Conservation (phyloP, 64 coral and sea anemone genomes). For the Catalaphyllia jardinei region DNA sequence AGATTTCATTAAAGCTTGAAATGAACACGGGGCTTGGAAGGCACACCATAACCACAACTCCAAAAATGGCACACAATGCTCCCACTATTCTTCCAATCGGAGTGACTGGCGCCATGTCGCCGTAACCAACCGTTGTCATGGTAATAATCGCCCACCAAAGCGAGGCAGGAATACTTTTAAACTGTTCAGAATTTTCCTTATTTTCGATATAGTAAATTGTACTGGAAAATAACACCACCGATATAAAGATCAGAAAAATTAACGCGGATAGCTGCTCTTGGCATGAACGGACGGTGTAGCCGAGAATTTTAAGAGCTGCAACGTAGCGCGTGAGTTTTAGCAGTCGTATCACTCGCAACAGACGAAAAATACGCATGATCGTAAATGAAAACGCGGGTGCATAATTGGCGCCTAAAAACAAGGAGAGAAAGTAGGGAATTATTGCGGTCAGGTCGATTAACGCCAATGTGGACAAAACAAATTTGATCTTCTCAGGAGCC, state of each 20-base stretch:
- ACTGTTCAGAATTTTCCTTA: constrained; percentile 32
- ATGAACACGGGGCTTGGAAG: constrained; percentile 87
- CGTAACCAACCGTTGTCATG: constrained; percentile 93
- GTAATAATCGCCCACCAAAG: constrained; percentile 89
- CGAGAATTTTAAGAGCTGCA: constrained; percentile 69
- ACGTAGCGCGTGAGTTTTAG: constrained; percentile 87
- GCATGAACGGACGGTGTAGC: constrained; percentile 66
- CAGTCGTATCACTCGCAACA: constrained; percentile 75
- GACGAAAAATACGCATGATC: constrained; percentile 64
- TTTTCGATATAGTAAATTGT: constrained; percentile 72
- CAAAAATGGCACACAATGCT: constrained; percentile 76
- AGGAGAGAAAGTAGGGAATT: constrained; percentile 73
- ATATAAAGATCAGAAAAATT: constrained; percentile 53
- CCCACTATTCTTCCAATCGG: constrained; percentile 65
- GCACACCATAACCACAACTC: constrained; percentile 70
- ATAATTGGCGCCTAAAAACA: constrained; percentile 7
- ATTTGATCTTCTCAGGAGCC: constrained; percentile 44
- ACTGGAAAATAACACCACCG: constrained; percentile 73
- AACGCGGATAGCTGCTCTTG: constrained; percentile 68
- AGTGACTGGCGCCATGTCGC: constrained; percentile 68
- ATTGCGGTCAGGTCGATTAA: constrained; percentile 76
- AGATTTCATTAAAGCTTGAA: constrained; percentile 80
- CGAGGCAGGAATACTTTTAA: constrained; percentile 72
- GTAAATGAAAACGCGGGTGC: constrained; percentile 63
- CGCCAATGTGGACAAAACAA: constrained; percentile 62